Percentiles rank a stretch among this genome's conserved stretches.
These are phyloP conservation scores for Kuschelorhynchus macadamiae DNA, from an alignment of 2,888 invertebrate species.

Conservation along the genomic window DNA sequence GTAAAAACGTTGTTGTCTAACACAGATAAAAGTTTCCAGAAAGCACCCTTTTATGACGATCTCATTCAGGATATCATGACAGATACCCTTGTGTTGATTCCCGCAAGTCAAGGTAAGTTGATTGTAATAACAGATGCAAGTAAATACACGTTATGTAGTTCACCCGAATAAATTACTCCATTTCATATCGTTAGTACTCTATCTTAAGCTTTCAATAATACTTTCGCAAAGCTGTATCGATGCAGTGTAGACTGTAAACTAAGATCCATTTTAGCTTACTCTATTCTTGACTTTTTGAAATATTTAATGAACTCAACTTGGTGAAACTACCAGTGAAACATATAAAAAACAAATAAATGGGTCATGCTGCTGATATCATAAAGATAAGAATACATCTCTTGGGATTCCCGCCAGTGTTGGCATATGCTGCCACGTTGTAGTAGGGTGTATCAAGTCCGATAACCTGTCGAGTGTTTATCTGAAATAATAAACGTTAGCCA, in stretches of 20 bases:
- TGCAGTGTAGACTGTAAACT: neutral
- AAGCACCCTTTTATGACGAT: slow-evolving; percentile 12
- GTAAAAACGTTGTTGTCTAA: neutral
- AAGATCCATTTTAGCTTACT: too few species aligned
- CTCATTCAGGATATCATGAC: neutral
- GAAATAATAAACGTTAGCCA: too few species aligned
- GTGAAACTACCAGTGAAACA: too few species aligned
- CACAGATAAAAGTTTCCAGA: slow-evolving; percentile 8
- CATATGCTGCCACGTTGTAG: too few species aligned
- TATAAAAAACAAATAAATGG: too few species aligned
- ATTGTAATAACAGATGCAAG: neutral
- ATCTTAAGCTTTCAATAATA: neutral
- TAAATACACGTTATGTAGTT: neutral
- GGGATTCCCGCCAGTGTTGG: too few species aligned
- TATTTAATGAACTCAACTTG: too few species aligned
- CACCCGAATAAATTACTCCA: neutral
- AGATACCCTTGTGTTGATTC: neutral
- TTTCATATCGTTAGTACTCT: neutral
- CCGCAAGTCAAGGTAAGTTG: neutral
- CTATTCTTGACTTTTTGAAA: too few species aligned
- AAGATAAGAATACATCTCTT: too few species aligned
- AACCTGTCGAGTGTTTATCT: too few species aligned
- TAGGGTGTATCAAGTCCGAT: too few species aligned
- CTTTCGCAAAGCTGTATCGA: neutral
- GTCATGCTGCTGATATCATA: too few species aligned